Conservation (phyloP, 2,888 invertebrate genomes). For the Nemotelus nigrinus region DNA sequence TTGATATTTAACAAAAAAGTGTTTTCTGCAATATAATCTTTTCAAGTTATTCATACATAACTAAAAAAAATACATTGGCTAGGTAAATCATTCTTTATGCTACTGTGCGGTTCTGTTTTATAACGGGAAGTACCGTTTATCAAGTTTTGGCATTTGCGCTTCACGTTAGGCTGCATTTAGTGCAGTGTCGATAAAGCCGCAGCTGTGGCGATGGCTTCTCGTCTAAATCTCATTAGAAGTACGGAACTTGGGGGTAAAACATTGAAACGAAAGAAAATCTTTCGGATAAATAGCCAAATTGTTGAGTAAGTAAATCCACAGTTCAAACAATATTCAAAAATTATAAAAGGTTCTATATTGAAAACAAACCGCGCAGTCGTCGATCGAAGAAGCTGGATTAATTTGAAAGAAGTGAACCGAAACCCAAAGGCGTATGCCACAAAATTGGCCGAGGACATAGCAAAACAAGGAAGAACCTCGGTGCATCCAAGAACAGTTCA, state of each 20-base stretch:
- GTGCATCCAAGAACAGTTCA: background rate
- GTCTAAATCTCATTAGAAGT: background rate
- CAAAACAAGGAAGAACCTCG: background rate
- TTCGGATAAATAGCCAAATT: background rate
- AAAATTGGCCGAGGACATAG: no score
- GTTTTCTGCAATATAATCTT: background rate
- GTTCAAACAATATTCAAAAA: no score
- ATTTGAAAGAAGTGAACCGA: conserved; percentile 1
- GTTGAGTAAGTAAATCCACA: background rate
- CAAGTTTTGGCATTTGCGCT: background rate
- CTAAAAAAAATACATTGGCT: background rate
- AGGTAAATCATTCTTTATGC: background rate
- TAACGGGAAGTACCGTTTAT: conserved; percentile 1
- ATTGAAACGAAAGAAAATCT: conserved; percentile 6
- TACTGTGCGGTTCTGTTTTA: background rate
- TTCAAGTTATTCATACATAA: background rate
- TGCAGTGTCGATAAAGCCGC: no score
- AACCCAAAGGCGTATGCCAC: background rate
- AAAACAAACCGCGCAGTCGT: no score
- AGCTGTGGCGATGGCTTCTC: background rate
- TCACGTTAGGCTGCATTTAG: no score
- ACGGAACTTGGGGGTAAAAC: background rate
- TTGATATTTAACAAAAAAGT: background rate
- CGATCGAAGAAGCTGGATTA: background rate
- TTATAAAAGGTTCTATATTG: no score